Conservation (phyloP, 1,140 invertebrate genomes). For the Apis florea region DNA sequence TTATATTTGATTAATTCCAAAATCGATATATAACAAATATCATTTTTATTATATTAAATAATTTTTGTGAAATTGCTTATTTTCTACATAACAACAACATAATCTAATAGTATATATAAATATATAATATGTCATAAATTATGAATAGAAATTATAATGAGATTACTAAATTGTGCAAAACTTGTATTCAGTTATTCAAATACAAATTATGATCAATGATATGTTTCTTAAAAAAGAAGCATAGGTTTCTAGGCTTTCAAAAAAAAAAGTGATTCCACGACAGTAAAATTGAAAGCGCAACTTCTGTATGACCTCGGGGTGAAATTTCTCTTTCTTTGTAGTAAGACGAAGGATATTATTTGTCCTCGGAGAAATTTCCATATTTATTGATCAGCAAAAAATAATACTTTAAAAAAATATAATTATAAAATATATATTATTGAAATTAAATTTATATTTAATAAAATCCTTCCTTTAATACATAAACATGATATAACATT, state of each 20-base stretch:
- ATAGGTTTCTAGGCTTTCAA: too few relatives aligned
- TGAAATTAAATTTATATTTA: background rate
- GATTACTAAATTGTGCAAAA: background rate
- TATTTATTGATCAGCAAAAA: background rate
- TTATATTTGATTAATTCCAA: too few relatives aligned
- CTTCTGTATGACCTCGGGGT: slow-evolving; percentile 49
- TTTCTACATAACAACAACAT: too few relatives aligned
- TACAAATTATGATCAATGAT: background rate
- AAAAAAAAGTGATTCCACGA: slow-evolving; percentile 19
- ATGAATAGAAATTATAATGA: background rate
- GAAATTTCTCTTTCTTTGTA: slow-evolving; percentile 50
- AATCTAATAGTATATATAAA: too few relatives aligned
- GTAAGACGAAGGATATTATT: slow-evolving; percentile 6
- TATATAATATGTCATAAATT: too few relatives aligned
- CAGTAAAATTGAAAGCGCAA: slow-evolving; percentile 60
- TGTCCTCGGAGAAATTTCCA: background rate
- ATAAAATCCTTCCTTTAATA: too few relatives aligned
- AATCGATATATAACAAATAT: too few relatives aligned
- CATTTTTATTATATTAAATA: too few relatives aligned
- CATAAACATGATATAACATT: too few relatives aligned
- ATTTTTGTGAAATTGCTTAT: too few relatives aligned
- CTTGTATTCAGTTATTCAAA: background rate
- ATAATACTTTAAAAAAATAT: too few relatives aligned
- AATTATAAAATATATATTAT: too few relatives aligned
- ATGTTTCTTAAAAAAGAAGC: background rate